A percentile compares a stretch with the other conserved stretches of the same genome.
phyloP scores from a whole-genome alignment of 2,797 vertebrate genomes.

The Saguinus oedipus region DNA sequence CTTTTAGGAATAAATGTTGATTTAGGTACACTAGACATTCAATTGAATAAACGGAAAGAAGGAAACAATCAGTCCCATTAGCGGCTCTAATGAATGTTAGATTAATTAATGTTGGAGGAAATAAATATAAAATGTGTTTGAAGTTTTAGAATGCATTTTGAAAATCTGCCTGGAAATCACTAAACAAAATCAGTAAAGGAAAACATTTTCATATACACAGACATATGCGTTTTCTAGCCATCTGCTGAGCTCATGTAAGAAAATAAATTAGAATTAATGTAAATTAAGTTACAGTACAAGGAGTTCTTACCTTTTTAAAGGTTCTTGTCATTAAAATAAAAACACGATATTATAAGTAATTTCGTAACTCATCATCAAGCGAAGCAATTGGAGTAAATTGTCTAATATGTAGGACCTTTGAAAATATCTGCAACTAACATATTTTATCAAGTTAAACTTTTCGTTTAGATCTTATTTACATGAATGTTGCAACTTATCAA shows the following conservation, averaged over 20 bases:
- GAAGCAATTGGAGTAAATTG: neutral
- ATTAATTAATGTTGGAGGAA: neutral
- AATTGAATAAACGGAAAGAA: neutral
- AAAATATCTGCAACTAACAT: neutral
- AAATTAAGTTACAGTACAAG: neutral
- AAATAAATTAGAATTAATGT: neutral
- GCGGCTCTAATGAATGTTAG: neutral
- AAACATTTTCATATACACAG: neutral
- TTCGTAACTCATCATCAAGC: neutral
- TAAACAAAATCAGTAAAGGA: neutral
- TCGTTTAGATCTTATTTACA: neutral
- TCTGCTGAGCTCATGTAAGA: neutral
- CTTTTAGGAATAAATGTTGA: neutral
- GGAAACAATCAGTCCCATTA: neutral
- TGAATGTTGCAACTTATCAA: neutral
- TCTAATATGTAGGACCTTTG: neutral
- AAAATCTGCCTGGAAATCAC: neutral
- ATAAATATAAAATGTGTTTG: neutral
- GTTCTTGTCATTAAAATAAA: neutral
- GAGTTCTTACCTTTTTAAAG: neutral
- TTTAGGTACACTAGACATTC: neutral
- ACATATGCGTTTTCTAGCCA: neutral
- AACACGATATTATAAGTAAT: neutral
- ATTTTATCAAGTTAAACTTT: neutral
- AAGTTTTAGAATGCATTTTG: neutral